Conservation (phyloP, 2,888 invertebrate species). For the Morinoia aosen region DNA sequence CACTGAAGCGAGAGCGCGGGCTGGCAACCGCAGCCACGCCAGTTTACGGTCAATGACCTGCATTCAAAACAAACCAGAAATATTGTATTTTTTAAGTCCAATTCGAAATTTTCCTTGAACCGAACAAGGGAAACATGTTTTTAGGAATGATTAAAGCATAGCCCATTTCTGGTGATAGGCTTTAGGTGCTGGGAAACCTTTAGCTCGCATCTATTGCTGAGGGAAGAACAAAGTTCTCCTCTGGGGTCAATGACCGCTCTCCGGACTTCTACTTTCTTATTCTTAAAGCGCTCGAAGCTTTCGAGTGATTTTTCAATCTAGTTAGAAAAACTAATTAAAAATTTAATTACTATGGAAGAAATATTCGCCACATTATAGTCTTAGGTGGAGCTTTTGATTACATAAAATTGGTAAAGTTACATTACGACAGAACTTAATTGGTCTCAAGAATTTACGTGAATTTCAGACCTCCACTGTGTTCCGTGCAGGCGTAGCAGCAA, state of each 20-base stretch:
- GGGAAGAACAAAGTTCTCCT: neutral
- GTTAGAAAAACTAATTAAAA: neutral
- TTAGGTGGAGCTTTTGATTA: neutral
- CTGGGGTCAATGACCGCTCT: conserved; percentile 22
- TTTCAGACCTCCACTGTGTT: neutral
- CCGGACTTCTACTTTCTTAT: conserved; percentile 24
- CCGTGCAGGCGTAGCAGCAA: neutral
- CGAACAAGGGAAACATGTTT: neutral
- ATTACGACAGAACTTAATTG: neutral
- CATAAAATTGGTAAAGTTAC: neutral
- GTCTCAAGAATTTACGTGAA: neutral
- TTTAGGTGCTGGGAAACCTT: neutral
- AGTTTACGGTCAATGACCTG: conserved; percentile 25
- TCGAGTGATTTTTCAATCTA: neutral
- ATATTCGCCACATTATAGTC: neutral
- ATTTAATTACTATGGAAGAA: neutral
- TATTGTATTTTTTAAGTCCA: neutral
- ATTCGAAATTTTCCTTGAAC: neutral
- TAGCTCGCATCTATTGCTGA: neutral
- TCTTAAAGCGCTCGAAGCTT: neutral
- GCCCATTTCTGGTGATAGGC: neutral
- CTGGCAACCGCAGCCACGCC: conserved; percentile 15
- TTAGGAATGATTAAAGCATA: neutral
- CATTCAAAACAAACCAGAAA: neutral
- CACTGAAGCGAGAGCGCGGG: neutral